Percentiles rank a stretch among this genome's conserved stretches.
Conservation (phyloP, 2,113 vertebrate species). For the Galeopterus variegatus region DNA sequence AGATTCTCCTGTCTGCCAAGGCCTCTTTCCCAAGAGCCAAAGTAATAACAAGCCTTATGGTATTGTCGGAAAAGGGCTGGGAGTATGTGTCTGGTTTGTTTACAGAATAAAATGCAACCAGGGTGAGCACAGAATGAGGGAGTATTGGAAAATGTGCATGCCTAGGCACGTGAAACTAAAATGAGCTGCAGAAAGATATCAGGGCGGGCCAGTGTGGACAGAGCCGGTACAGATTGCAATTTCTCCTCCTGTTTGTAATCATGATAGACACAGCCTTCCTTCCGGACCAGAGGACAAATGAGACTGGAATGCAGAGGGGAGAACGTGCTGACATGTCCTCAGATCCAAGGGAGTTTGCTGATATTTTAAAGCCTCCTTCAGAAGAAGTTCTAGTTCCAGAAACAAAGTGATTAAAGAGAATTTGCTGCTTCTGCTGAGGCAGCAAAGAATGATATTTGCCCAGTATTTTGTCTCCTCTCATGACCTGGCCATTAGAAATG, state of each 20-base stretch:
- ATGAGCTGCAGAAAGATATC: neutral
- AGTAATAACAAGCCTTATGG: neutral
- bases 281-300: neutral
- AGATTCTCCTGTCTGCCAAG: too few relatives aligned
- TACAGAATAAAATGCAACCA: neutral
- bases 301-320: too few relatives aligned
- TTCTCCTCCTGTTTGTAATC: neutral
- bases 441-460: neutral
- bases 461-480: rapidly evolving
- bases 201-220: neutral
- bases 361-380: neutral
- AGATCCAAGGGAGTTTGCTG: too few relatives aligned
- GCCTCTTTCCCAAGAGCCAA: too few relatives aligned
- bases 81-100: too few relatives aligned
- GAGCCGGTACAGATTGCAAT: neutral
- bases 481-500: neutral
- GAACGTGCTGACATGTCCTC: neutral
- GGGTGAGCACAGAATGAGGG: too few relatives aligned
- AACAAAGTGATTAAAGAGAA: neutral
- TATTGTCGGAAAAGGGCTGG: neutral
- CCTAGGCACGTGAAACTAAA: too few relatives aligned
- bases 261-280: neutral
- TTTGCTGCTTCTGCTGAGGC: neutral
- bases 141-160: neutral
- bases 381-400: neutral